These are phyloP conservation scores for Columba livia DNA, from an alignment of 2,113 vertebrate species.

Conservation along the genomic window DNA sequence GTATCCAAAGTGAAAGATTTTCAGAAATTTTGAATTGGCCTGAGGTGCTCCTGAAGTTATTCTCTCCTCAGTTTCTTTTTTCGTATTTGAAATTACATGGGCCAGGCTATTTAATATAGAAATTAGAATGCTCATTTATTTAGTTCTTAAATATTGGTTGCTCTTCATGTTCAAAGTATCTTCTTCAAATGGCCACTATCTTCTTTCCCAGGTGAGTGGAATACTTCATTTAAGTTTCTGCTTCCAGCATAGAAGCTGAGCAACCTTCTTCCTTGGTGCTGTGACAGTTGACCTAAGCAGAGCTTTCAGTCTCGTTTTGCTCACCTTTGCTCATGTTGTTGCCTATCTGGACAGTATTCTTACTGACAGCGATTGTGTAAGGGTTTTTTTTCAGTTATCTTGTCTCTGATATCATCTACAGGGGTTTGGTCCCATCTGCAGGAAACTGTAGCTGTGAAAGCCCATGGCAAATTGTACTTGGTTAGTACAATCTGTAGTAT, in stretches of 20 bases:
- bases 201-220: not conserved
- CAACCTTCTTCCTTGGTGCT: not conserved
- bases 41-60: not conserved
- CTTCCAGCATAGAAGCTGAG: not conserved
- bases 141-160: not conserved
- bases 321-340: not conserved
- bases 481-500: not conserved
- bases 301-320: not conserved
- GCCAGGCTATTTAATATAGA: not conserved
- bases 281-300: not conserved
- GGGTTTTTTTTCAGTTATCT: not conserved
- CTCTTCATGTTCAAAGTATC: not conserved
- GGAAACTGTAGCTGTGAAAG: not conserved
- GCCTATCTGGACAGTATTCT: not conserved
- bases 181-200: not conserved
- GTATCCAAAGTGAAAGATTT: not conserved
- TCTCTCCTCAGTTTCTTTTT: not conserved
- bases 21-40: not conserved
- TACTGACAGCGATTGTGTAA: not conserved
- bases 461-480: not conserved
- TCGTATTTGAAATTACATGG: not conserved
- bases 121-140: not conserved
- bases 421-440: not conserved
- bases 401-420: not conserved
- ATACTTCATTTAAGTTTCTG: not conserved